These are phyloP conservation scores for Amphiduros pacificus DNA, from an alignment of 2,888 invertebrate species.

Conservation along the genomic window DNA sequence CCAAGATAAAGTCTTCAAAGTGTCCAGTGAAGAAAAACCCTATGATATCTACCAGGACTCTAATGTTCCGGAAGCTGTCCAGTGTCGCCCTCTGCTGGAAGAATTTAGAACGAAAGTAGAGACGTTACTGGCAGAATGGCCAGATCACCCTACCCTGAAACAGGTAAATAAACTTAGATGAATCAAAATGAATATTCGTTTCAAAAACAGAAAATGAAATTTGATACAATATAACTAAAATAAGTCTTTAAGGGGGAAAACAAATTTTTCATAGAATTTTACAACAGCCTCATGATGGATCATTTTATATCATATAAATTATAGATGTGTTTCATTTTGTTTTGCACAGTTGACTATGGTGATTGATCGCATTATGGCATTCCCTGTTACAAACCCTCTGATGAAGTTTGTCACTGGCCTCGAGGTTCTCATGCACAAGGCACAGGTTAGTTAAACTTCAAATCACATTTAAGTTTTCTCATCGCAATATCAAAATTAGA, in stretches of 20 bases:
- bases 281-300: too few species aligned
- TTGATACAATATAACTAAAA: too few species aligned
- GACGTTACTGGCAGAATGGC: slow-evolving; percentile 77
- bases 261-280: too few species aligned
- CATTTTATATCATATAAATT: too few species aligned
- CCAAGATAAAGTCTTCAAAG: too few species aligned
- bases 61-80: slow-evolving; percentile 76
- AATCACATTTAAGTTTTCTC: too few species aligned
- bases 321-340: neutral
- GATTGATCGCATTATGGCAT: slow-evolving; percentile 61
- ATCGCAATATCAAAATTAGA: too few species aligned
- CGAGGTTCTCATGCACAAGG: slow-evolving; percentile 81
- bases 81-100: slow-evolving; percentile 72
- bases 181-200: too few species aligned
- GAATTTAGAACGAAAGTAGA: slow-evolving; percentile 66
- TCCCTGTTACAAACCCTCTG: slow-evolving; percentile 80
- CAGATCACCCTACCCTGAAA: slow-evolving; percentile 84
- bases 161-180: slow-evolving; percentile 71
- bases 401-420: slow-evolving; percentile 87
- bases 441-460: slow-evolving; percentile 48
- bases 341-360: slow-evolving; percentile 58
- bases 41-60: slow-evolving; percentile 74
- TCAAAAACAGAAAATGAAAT: too few species aligned
- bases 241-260: too few species aligned
- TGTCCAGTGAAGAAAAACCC: slow-evolving; percentile 12